Conservation (phyloP, 2,113 vertebrate genomes). For the Rousettus leschenaultii region DNA sequence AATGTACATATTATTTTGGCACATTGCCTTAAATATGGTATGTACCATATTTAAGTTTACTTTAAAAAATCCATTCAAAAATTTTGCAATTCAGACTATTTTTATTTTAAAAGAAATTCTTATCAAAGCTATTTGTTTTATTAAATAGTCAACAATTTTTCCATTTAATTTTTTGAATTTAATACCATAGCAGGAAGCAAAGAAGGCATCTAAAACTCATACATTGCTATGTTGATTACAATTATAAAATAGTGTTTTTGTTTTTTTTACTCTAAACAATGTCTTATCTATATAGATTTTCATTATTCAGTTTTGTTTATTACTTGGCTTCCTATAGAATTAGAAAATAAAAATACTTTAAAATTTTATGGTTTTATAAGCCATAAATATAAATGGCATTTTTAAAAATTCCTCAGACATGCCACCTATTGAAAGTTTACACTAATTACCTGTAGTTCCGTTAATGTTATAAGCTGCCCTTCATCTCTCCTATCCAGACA, state of each 20-base stretch:
- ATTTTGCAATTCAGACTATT: not conserved
- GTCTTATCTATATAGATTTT: slow-evolving; percentile 60
- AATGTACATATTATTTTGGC: slow-evolving; percentile 66
- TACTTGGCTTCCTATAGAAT: slow-evolving; percentile 72
- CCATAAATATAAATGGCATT: slow-evolving; percentile 81
- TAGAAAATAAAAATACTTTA: slow-evolving; percentile 79
- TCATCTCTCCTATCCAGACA: slow-evolving; percentile 84
- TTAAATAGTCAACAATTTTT: not conserved
- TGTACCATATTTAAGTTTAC: slow-evolving; percentile 2
- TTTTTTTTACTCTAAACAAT: slow-evolving; percentile 32
- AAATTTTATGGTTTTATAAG: slow-evolving; percentile 74
- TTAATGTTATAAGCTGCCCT: slow-evolving; percentile 87
- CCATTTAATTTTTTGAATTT: not conserved
- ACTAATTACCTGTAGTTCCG: slow-evolving; percentile 89
- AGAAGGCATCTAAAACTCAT: not conserved
- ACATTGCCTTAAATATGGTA: no score
- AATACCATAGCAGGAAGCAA: not conserved
- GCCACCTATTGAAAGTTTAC: slow-evolving; percentile 85
- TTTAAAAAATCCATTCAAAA: slow-evolving; percentile 11
- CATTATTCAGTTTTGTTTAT: slow-evolving; percentile 72
- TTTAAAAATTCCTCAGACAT: slow-evolving; percentile 79
- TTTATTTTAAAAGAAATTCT: not conserved
- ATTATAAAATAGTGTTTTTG: not conserved
- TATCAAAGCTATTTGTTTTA: not conserved
- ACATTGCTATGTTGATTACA: not conserved